These are phyloP conservation scores for Lerista edwardsae DNA, from an alignment of 2,797 vertebrate genomes.

Conservation along the genomic window DNA sequence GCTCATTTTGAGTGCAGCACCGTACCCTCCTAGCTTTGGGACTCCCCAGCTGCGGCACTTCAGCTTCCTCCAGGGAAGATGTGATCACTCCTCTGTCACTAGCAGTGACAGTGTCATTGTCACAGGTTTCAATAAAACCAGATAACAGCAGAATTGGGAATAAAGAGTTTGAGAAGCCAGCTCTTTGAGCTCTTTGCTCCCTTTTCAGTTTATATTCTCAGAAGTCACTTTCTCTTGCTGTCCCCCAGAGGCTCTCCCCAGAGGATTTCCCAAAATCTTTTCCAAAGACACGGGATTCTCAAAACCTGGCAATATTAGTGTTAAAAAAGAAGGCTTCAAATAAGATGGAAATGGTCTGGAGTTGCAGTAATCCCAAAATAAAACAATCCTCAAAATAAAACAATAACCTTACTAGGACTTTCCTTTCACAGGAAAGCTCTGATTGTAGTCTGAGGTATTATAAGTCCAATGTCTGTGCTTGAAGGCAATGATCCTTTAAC, in stretches of 20 bases:
- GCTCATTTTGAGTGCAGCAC: constrained; percentile 43
- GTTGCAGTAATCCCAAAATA: not conserved
- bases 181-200: not conserved
- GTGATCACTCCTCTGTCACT: constrained; percentile 23
- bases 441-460: no score
- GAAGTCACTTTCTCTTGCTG: constrained; percentile 11
- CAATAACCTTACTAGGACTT: no score
- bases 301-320: not conserved
- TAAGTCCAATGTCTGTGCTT: no score
- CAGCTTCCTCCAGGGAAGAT: not conserved
- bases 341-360: not conserved
- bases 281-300: not conserved
- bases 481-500: no score
- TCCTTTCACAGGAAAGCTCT: not conserved
- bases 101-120: constrained; percentile 12
- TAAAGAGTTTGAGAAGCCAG: constrained; percentile 24
- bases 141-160: constrained; percentile 31
- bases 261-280: constrained; percentile 1
- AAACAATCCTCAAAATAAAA: not conserved
- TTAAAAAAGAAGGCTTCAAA: not conserved
- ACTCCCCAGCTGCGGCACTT: not conserved
- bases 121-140: constrained; percentile 33
- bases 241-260: not conserved
- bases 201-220: constrained; percentile 25
- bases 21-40: constrained; percentile 12